Conservation (phyloP, 1,140 invertebrate genomes). For the Macrocentrus cingulum region DNA sequence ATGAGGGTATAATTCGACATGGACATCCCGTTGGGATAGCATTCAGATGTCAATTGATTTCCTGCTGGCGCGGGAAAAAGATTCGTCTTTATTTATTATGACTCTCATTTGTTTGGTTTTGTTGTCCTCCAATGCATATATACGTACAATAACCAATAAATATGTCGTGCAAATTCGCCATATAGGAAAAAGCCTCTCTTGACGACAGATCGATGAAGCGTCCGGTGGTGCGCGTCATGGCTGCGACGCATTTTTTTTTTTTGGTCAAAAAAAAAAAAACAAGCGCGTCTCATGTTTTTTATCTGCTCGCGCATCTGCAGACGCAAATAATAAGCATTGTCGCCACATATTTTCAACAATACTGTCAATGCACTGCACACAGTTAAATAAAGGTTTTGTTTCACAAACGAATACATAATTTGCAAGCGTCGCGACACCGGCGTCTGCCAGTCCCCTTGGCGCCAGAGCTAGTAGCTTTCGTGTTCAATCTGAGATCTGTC, state of each 20-base stretch:
- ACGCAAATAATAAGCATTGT: too few species aligned
- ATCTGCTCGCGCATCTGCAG: too few species aligned
- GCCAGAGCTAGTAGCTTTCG: neutral
- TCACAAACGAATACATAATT: neutral
- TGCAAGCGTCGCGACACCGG: neutral
- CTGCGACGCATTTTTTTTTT: too few species aligned
- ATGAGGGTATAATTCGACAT: neutral
- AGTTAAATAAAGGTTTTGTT: neutral
- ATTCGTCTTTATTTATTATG: neutral
- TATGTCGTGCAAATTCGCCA: too few species aligned
- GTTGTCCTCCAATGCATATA: too few species aligned
- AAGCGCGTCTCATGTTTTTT: too few species aligned
- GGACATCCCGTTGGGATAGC: neutral
- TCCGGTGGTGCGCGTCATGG: too few species aligned
- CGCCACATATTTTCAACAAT: too few species aligned
- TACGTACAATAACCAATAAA: too few species aligned
- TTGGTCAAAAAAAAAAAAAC: too few species aligned
- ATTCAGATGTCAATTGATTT: neutral
- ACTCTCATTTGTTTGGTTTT: neutral
- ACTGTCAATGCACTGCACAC: neutral
- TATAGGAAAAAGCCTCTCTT: too few species aligned
- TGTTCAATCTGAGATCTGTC: neutral
- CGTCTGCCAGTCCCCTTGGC: neutral
- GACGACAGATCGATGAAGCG: too few species aligned
- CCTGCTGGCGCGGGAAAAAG: conserved; percentile 1